phyloP scores from a whole-genome alignment of 2,113 vertebrate species.

The Perccottus glenii region DNA sequence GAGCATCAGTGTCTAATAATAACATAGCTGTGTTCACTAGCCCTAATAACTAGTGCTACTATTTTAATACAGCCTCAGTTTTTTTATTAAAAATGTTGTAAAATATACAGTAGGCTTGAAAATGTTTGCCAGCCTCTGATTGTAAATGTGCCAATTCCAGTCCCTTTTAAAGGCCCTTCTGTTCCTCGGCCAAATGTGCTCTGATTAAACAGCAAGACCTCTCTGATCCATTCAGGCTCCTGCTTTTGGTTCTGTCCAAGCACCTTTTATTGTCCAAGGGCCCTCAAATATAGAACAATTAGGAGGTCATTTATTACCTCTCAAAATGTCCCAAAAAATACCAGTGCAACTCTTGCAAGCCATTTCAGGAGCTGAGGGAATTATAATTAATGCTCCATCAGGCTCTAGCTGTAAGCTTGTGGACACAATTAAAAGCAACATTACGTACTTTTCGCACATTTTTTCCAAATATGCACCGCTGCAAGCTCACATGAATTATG shows the following conservation, averaged over 20 bases:
- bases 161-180: conserved; percentile 3
- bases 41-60: neutral
- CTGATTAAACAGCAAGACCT: conserved; percentile 5
- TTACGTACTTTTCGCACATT: too few relatives aligned
- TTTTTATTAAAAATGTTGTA: too few relatives aligned
- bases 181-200: neutral
- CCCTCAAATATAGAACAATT: conserved; percentile 5
- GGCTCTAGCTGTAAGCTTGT: too few relatives aligned
- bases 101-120: neutral
- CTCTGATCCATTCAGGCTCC: neutral
- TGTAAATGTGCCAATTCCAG: neutral
- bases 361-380: neutral
- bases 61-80: neutral
- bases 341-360: neutral
- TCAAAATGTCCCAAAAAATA: neutral
- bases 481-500: too few relatives aligned
- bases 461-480: too few relatives aligned
- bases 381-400: neutral
- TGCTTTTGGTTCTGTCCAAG: neutral
- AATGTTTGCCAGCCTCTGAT: neutral
- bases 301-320: neutral
- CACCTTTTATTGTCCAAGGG: conserved; percentile 2
- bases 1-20: conserved; percentile 35
- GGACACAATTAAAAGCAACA: too few relatives aligned
- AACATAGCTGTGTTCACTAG: neutral